Evolutionary conservation across 2,888 invertebrate species (phyloP), one percentile per base, ranked within the genome.

Genomic region (Griposia aprilina): DNA sequence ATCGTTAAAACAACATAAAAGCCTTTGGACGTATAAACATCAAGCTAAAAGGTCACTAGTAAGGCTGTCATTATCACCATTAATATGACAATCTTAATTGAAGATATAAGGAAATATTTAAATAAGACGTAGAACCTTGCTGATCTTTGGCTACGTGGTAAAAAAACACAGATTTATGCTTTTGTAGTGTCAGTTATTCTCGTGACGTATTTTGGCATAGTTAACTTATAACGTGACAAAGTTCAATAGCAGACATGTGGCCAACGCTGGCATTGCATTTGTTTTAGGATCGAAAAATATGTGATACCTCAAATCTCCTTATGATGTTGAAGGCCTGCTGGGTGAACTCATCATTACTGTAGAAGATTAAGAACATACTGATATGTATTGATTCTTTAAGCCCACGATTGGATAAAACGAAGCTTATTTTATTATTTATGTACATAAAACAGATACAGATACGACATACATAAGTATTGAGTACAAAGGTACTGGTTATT

Each of bases 51-150:
- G 86, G 83, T 83, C 65, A 82, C 45, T 36, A 45, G 48, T 26
- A 41, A 50, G n/a, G 8, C 30, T 76, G 69, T 66, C 50, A 69
- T 57, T 66, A 86, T 73, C 41, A 36, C 11, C 20, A 57, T 65
- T 52, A 55, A 67, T 70, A 20, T 36, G 86, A 82, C 69, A 82
- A 73, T 36, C 8, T 59, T 83, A 69, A 86, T 77, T 72, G 48
- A 70, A 73, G 67, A 70, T 48, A 73, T 50, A 82, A 69, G 76
- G 76, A 85, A 83, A 85, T 62, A 81, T 85, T 81, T 36, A 62
- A 85, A 68, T 60, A 36, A 50, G 62, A 85, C 50, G 66, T 59
- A 62, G 67, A 26, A 30, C 23, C 57, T 72, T 36, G 41, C n/a
- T 69, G 59, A 72, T 68, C 71, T 65, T 76, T 68, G 41, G 26